These are phyloP conservation scores for Agrochola circellaris DNA, from an alignment of 2,888 invertebrate genomes.

Conservation along the genomic window DNA sequence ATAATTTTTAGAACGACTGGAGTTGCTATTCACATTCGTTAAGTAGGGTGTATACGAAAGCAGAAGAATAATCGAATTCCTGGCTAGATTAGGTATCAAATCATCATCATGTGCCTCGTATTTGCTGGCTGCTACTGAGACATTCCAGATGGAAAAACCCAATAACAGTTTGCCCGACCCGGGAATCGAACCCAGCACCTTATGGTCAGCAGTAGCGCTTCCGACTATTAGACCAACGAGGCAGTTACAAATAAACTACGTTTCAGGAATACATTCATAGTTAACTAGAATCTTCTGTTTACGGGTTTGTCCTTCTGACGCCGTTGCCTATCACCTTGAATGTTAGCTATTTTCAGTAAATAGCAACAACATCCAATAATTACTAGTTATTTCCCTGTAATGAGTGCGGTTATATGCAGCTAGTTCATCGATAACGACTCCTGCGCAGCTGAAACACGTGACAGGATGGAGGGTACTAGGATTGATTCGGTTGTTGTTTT, in stretches of 20 bases:
- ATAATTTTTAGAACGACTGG: neutral
- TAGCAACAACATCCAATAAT: conserved; percentile 24
- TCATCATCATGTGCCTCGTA: neutral
- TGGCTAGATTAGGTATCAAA: neutral
- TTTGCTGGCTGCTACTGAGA: too few relatives aligned
- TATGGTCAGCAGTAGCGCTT: too few relatives aligned
- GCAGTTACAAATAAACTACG: neutral
- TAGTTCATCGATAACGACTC: conserved; percentile 34
- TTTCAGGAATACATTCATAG: conserved; percentile 1
- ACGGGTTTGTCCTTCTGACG: conserved; percentile 18
- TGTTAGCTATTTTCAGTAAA: conserved; percentile 29
- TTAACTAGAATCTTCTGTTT: neutral
- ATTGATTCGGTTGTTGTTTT: conserved; percentile 34
- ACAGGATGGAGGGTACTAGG: conserved; percentile 37
- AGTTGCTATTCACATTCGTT: too few relatives aligned
- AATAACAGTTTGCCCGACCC: too few relatives aligned
- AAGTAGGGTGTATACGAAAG: neutral
- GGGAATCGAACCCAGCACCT: too few relatives aligned
- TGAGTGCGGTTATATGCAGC: conserved; percentile 23
- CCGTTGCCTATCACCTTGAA: conserved; percentile 13
- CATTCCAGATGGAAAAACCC: too few relatives aligned
- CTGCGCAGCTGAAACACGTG: conserved; percentile 42
- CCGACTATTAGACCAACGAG: too few relatives aligned
- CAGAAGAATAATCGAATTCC: neutral
- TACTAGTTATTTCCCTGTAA: conserved; percentile 51